These are phyloP conservation scores for Bucco capensis DNA, from an alignment of 2,113 vertebrate species.

Conservation along the genomic window DNA sequence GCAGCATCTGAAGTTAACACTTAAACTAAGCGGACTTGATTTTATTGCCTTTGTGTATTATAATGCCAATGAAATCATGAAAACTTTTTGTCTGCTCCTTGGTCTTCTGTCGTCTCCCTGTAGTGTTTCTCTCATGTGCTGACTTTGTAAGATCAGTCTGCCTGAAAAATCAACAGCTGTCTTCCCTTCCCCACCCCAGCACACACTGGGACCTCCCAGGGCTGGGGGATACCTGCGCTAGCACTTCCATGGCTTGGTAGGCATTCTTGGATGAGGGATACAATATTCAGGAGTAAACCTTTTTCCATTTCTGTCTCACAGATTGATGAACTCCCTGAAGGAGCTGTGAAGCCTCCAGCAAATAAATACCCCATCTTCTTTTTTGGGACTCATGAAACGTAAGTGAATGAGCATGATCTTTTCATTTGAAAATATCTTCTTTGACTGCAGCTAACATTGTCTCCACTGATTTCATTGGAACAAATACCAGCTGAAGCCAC, in stretches of 20 bases:
- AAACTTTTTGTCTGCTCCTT: neutral
- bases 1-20: conserved; percentile 9
- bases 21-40: conserved; percentile 8
- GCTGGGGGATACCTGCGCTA: neutral
- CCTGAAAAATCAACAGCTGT: neutral
- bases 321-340: conserved; percentile 98
- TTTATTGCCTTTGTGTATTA: neutral
- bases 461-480: neutral
- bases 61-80: neutral
- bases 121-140: neutral
- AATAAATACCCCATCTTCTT: conserved; percentile 99
- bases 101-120: neutral
- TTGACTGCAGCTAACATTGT: neutral
- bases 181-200: neutral
- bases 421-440: neutral
- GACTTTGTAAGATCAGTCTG: neutral
- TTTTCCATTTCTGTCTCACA: conserved; percentile 64
- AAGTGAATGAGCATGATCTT: conserved; percentile 49
- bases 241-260: neutral
- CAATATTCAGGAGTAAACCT: neutral
- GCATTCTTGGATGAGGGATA: neutral
- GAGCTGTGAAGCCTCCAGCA: conserved; percentile 95
- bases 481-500: neutral
- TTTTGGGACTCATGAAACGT: conserved; percentile 98
- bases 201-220: neutral